phyloP scores from a whole-genome alignment of 2,113 vertebrate species.

The Uria aalge region DNA sequence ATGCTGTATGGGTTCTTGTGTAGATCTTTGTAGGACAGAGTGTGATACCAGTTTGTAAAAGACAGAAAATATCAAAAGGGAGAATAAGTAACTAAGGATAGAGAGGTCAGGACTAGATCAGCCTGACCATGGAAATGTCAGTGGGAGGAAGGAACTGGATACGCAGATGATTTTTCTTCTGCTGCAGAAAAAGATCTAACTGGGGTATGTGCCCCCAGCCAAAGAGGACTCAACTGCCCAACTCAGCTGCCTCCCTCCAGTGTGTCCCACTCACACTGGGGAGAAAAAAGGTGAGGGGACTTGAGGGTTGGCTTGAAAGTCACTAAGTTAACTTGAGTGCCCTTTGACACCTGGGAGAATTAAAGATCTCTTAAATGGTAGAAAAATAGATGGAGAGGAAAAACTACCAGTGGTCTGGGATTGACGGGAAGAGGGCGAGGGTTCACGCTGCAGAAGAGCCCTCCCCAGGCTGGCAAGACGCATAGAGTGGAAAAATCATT shows the following conservation, averaged over 20 bases:
- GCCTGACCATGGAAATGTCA: background rate
- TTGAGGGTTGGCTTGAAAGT: background rate
- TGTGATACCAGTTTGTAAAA: background rate
- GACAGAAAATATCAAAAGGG: background rate
- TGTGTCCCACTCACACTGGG: background rate
- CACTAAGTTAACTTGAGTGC: background rate
- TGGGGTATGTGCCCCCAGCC: background rate
- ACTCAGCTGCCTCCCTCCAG: background rate
- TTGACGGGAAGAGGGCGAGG: background rate
- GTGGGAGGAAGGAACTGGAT: background rate
- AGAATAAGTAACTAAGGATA: background rate
- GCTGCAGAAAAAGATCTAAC: background rate
- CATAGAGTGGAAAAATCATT: background rate
- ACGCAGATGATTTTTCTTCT: background rate
- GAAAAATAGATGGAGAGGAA: background rate
- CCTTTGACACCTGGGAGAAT: background rate
- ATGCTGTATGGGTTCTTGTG: background rate
- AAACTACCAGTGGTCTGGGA: background rate
- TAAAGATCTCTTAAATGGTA: background rate
- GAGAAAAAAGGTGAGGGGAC: background rate
- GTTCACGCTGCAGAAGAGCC: rapidly evolving
- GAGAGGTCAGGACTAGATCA: background rate
- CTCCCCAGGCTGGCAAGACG: background rate
- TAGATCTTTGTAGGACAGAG: background rate
- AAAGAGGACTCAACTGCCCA: background rate